Evolutionary conservation across 2,888 invertebrate genomes (phyloP), one percentile per base, ranked within the genome.

Genomic region (Metalampra italica): DNA sequence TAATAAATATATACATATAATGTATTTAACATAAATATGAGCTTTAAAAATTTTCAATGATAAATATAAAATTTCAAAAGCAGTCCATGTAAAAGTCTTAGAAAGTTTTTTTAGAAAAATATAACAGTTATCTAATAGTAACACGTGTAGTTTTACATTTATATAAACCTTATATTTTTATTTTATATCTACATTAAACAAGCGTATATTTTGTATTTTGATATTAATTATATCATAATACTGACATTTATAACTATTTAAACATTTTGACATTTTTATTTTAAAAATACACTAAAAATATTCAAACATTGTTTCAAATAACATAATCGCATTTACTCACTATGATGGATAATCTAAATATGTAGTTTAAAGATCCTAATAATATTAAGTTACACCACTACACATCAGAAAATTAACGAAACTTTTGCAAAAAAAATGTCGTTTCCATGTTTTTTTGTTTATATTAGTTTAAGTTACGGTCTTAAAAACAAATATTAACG

Each of bases 91-190:
- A 73, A 80, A 81, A 82, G 75, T 76, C 66, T 65, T 85, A 82
- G 81, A 84, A 85, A 84, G 79, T 75, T 75, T 73, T 66, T 64
- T 65, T 78, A 85, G 83, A 88, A 85, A 87, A 87, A 87, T 85
- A 87, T 40, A 36, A 46, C 70, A 77, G 73, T 69, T 60, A 64
- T 75, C 75, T 78, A 81, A 75, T 71, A 80, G 72, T 77, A 78
- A 78, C 70, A 78, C 59, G 64, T 66, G 69, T 59, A 62, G 62
- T 63, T 67, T 69, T 47, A 56, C 54, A 52, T 48, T 48, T 52
- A 58, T 49, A 42, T 56, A 51, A 56, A 54, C 48, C 46, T 48
- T 58, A 63, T 53, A 53, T 47, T 38, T 55, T 55, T 51, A 41
- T 50, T 51, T 52, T 53, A 56, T 29, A 44, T 14, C 22, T 22